Base-by-base conservation (phyloP, 2,113 vertebrate genomes). In the Seriola dumerili region DNA sequence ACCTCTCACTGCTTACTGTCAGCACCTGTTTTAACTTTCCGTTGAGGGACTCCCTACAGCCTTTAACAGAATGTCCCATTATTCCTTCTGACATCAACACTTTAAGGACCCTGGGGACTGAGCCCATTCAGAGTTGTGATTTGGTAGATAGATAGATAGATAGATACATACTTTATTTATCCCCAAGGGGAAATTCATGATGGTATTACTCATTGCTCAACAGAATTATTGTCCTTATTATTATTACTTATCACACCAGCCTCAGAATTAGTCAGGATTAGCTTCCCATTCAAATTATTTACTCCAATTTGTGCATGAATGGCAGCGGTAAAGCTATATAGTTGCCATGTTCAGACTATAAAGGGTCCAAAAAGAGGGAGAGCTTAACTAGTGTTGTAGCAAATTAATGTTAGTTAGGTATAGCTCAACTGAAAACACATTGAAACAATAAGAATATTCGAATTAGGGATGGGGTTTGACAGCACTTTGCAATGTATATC, bases 211-310 rank as follows among this genome's bases (percentile, higher is more conserved):
- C 36, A 62, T 70, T 78, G 55, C 21, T 6, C 17, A 3, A 11
- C 11, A 48, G 54, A 55, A 55, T 55, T 11, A 23, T 29, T 74
- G 71, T 52, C 55, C 17, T 29, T 13, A 25, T 82, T 70, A 54
- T 62, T 59, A 36, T 46, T 11, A 61, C 5, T 38, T n/a, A 76
- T 75, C 63, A 62, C 13, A 2, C 13, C 55, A 55, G 4, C 23
- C 34, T 34, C 10, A 57, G 11, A 46, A 46, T 62, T 5, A 63
- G 44, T 61, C 44, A 11, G 70, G 32, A 61, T 81, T 74, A 38
- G 16, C 3, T 48, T 44, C 54, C 59, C 14, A 19, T 72, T 55
- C 38, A 66, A 17, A 36, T 64, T 34, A 13, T 54, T 21, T 52
- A 32, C 23, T 79, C 36, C 23, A 19, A 14, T 57, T 67, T 44